Evolutionary conservation across 2,888 invertebrate genomes (phyloP), one percentile per base, ranked within the genome.

Genomic region (Pimpla rufipes): DNA sequence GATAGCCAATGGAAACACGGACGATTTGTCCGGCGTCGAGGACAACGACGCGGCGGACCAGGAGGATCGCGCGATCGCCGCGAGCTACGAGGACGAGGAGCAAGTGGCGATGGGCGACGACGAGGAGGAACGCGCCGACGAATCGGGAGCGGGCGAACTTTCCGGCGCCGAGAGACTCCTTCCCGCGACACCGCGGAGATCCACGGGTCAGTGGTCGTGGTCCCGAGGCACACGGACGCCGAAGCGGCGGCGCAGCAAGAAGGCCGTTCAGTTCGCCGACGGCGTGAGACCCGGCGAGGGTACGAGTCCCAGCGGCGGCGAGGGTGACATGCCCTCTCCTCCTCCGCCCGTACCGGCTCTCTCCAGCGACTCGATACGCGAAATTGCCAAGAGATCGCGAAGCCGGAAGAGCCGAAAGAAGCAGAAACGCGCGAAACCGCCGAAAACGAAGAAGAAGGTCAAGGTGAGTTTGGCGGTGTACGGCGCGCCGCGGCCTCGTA

Each of bases 191-290:
- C 42, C 70, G 6, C 62, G 77, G 21, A 55, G 70, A 23, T 18
- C 80, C 7, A 18, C 68, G 59, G 79, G 70, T 7, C 64, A 66
- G n/a, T 76, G 85, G 79, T 82, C 85, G 8, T 81, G 85, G 84
- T 78, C 85, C 47, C 81, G 45, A 74, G 50, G 66, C 10, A 66
- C 59, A 13, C 76, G 68, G 70, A 59, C 77, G 18, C 52, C 70
- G 18, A 86, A 83, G 80, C 81, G 84, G 18, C 82, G 85, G 13
- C 76, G 83, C 8, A 67, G 74, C 18, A 84, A 81, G 16, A 94
- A 95, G 86, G 93, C 93, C 7, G 95, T 96, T 2, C 94, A 94
- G 87, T 96, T 96, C 88, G 95, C 95, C 2, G 95, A 95, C 89
- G 95, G 95, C 2, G 93, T 95, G 18, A 93, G 93, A 80, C 95